Evolutionary conservation across 2,888 invertebrate genomes (phyloP).

Genomic region (Folsomia manolachei): DNA sequence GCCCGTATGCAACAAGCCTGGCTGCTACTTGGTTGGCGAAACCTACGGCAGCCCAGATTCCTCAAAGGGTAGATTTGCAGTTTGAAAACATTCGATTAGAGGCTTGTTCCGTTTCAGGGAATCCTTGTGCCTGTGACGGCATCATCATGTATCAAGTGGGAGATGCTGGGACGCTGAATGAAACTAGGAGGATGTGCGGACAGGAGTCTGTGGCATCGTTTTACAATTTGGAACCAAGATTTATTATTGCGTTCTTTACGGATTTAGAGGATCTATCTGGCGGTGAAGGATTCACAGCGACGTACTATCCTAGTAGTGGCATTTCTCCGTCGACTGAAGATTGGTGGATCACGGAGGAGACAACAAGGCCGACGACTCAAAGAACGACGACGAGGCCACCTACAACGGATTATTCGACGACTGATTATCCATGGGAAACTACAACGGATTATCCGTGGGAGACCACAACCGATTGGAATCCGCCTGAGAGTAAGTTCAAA

Average conservation of each 20-base stretch:
- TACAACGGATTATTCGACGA: not conserved
- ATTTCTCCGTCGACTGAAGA: no score
- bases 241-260: not conserved
- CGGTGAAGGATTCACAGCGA: not conserved
- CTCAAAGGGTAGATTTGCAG: not conserved
- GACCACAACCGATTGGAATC: not conserved
- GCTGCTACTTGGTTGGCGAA: not conserved
- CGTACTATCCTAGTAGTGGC: not conserved
- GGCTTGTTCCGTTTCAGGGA: not conserved
- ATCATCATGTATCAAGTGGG: not conserved
- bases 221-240: not conserved
- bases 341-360: not conserved
- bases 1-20: not conserved
- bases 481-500: not conserved
- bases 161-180: not conserved
- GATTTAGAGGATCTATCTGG: not conserved
- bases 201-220: not conserved
- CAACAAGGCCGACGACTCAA: not conserved
- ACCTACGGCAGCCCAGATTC: not conserved
- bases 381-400: not conserved
- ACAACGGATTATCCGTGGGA: not conserved
- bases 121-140: not conserved
- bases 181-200: not conserved
- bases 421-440: no score
- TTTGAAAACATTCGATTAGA: not conserved